A percentile compares a stretch with the other conserved stretches of the same genome.
Evolutionary conservation across 2,888 invertebrate species (phyloP).

Genomic region (Drosophila siamana): DNA sequence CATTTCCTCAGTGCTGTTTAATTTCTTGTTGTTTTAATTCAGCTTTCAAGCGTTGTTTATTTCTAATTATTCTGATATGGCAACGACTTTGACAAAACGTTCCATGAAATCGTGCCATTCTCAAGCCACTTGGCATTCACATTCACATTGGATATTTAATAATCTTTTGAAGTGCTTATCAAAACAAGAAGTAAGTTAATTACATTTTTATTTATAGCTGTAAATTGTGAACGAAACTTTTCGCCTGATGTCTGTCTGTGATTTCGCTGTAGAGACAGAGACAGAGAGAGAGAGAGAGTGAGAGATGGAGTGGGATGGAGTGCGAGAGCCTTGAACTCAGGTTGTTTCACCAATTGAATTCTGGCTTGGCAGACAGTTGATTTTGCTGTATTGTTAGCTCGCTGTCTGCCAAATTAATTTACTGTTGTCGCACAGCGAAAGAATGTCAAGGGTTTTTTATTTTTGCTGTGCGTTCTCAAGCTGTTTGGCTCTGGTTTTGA

Average conservation of each 20-base stretch:
- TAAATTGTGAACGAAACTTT: constrained; percentile 15
- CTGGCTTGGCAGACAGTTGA: constrained; percentile 4
- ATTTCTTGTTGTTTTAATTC: too few relatives aligned
- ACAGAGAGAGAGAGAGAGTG: too few relatives aligned
- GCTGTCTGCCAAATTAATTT: constrained; percentile 54
- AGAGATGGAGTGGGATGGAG: too few relatives aligned
- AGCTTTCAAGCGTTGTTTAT: neutral
- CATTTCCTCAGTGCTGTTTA: neutral
- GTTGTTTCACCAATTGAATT: constrained; percentile 15
- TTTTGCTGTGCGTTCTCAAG: constrained; percentile 8
- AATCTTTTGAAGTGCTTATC: constrained; percentile 13
- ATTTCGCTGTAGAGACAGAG: constrained; percentile 11
- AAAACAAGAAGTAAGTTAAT: constrained; percentile 46
- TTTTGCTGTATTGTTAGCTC: neutral
- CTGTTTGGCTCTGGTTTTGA: constrained; percentile 33
- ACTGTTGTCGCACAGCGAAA: constrained; percentile 33
- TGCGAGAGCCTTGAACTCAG: constrained; percentile 43
- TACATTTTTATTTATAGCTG: constrained; percentile 39
- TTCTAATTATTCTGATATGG: constrained; percentile 1
- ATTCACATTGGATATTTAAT: constrained; percentile 5
- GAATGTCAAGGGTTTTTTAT: constrained; percentile 46
- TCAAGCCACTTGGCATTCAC: neutral
- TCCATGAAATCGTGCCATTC: neutral
- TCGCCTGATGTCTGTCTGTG: constrained; percentile 24
- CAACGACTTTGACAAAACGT: constrained; percentile 2